phyloP scores from a whole-genome alignment of 2,113 vertebrate genomes.

The Globicephala melas region DNA sequence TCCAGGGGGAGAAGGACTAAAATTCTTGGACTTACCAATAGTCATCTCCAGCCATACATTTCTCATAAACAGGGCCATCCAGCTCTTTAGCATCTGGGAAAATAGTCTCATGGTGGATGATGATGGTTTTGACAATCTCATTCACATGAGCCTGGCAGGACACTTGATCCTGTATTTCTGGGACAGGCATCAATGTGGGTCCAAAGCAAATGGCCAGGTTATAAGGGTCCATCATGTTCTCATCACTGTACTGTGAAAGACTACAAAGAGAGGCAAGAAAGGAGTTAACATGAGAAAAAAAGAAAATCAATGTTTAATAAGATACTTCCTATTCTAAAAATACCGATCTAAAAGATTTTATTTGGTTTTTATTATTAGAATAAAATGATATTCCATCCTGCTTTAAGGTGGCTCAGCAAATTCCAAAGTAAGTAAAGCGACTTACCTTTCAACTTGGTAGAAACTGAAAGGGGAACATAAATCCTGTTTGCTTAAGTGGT shows the following conservation, averaged over 20 bases:
- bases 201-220: slow-evolving; percentile 99
- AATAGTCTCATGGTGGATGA: slow-evolving; percentile 97
- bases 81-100: slow-evolving; percentile 97
- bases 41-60: slow-evolving; percentile 98
- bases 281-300: neutral
- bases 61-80: slow-evolving; percentile 97
- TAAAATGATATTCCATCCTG: neutral
- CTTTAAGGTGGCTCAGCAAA: neutral
- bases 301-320: neutral
- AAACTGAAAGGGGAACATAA: neutral
- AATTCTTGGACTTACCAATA: slow-evolving; percentile 90
- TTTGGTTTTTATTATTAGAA: slow-evolving; percentile 28
- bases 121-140: slow-evolving; percentile 98
- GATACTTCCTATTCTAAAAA: slow-evolving; percentile 46
- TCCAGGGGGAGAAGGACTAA: neutral
- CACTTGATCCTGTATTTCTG: slow-evolving; percentile 96
- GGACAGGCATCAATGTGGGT: slow-evolving; percentile 97
- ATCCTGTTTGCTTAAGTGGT: neutral
- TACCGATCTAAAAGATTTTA: neutral
- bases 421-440: neutral
- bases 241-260: slow-evolving; percentile 98
- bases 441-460: neutral
- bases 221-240: slow-evolving; percentile 99
- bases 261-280: slow-evolving; percentile 78
- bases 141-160: slow-evolving; percentile 99